A percentile compares a stretch with the other conserved stretches of the same genome.
Evolutionary conservation across 2,113 vertebrate species (phyloP).

Genomic region (Trochalopteron elliotii): DNA sequence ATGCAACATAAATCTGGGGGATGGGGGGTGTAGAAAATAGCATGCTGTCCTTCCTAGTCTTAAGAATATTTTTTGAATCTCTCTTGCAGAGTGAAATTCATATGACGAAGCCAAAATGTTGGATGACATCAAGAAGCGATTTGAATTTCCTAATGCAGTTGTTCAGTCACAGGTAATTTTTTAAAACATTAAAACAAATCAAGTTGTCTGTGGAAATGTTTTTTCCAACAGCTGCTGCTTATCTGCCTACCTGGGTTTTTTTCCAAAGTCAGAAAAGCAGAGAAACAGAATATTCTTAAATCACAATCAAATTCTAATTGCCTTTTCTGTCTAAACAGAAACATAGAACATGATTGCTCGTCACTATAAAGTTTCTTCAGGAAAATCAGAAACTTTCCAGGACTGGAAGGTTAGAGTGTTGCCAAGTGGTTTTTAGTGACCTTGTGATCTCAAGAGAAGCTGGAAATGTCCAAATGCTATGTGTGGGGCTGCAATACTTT

Average conservation of each 20-base stretch:
- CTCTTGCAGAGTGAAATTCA: constrained; percentile 46
- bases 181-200: background rate
- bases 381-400: background rate
- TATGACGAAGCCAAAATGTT: constrained; percentile 71
- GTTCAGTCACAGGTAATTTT: constrained; percentile 89
- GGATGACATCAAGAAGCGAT: constrained; percentile 84
- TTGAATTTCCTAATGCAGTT: constrained; percentile 89
- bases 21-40: background rate
- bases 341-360: background rate
- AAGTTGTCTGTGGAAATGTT: background rate
- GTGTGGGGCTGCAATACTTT: background rate
- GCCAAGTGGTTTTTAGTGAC: background rate
- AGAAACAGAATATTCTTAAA: background rate
- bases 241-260: background rate
- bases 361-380: background rate
- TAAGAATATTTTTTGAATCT: constrained; percentile 30
- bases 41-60: background rate
- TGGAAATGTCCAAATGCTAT: background rate
- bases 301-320: background rate
- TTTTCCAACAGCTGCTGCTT: background rate
- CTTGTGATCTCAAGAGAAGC: background rate
- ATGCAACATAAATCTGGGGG: background rate
- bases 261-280: background rate
- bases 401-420: background rate
- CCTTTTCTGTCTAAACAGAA: background rate